Evolutionary conservation across 2,797 vertebrate species (phyloP).

Genomic region (Phataginus tricuspis): DNA sequence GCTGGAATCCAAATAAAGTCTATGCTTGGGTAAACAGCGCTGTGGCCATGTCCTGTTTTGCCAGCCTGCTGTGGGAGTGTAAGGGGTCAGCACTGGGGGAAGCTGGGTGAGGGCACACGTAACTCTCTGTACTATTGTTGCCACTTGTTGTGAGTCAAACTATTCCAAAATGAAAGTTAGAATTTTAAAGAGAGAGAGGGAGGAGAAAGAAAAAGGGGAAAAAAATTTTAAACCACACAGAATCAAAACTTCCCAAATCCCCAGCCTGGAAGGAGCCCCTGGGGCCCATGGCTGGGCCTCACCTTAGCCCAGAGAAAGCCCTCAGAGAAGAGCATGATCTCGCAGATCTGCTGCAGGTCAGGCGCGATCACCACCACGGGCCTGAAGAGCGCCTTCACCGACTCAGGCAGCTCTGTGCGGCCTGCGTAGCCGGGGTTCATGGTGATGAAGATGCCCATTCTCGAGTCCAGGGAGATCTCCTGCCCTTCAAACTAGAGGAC

Average conservation of each 20-base stretch:
- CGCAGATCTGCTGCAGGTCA: conserved; percentile 98
- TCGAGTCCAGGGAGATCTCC: conserved; percentile 92
- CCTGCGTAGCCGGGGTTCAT: conserved; percentile 99
- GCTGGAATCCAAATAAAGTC: background rate
- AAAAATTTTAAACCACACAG: background rate
- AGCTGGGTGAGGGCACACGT: background rate
- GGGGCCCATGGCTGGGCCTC: background rate
- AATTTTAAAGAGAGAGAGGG: background rate
- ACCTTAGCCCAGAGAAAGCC: conserved; percentile 97
- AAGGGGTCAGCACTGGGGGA: fast-evolving
- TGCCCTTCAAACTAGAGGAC: conserved; percentile 94
- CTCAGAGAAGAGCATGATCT: conserved; percentile 99
- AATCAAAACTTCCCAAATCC: fast-evolving
- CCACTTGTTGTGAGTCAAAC: background rate
- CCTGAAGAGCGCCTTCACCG: conserved; percentile 97
- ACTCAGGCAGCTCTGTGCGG: conserved; percentile 96
- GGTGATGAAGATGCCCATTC: conserved; percentile 98
- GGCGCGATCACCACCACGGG: conserved; percentile 98
- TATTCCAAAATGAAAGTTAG: background rate
- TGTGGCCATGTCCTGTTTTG: fast-evolving
- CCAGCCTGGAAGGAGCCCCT: background rate
- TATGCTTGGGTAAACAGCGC: fast-evolving
- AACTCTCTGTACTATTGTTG: background rate
- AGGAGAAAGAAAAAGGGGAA: background rate
- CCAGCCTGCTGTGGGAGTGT: fast-evolving